Evolutionary conservation across 2,888 invertebrate genomes (phyloP).

Genomic region (Carcina quercana): DNA sequence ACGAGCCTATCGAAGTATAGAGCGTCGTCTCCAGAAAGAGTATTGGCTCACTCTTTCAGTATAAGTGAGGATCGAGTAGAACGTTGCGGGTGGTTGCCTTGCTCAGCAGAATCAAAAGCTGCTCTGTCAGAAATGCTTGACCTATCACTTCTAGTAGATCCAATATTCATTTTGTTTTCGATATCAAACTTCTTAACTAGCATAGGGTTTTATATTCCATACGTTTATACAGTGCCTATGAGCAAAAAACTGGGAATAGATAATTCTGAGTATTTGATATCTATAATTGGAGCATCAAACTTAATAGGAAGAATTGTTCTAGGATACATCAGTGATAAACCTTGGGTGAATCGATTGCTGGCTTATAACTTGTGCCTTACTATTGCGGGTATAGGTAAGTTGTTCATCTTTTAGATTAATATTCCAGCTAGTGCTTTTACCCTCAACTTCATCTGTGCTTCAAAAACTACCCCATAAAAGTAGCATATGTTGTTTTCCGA

Average conservation of each 20-base stretch:
- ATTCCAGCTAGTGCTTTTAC: no score
- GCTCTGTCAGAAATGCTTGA: slow-evolving; percentile 89
- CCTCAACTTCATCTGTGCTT: no score
- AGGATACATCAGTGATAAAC: slow-evolving; percentile 91
- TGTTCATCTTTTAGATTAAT: no score
- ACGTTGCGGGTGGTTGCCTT: slow-evolving; percentile 76
- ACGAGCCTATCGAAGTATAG: slow-evolving; percentile 70
- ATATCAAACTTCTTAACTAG: slow-evolving; percentile 96
- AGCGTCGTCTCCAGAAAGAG: slow-evolving; percentile 64
- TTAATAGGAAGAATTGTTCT: slow-evolving; percentile 91
- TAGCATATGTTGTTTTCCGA: no score
- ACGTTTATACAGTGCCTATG: slow-evolving; percentile 87
- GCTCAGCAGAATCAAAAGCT: slow-evolving; percentile 80
- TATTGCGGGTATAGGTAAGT: slow-evolving; percentile 90
- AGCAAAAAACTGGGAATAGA: slow-evolving; percentile 77
- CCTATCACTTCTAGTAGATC: slow-evolving; percentile 86
- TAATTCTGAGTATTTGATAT: slow-evolving; percentile 81
- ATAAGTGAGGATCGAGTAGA: slow-evolving; percentile 55
- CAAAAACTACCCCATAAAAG: no score
- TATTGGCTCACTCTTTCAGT: neutral
- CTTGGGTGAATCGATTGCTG: slow-evolving; percentile 91
- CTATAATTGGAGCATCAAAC: slow-evolving; percentile 90
- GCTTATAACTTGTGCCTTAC: slow-evolving; percentile 93
- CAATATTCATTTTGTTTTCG: slow-evolving; percentile 91
- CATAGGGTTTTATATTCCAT: slow-evolving; percentile 95